phyloP scores from a whole-genome alignment of 2,888 invertebrate species.

The Euclidia mi region DNA sequence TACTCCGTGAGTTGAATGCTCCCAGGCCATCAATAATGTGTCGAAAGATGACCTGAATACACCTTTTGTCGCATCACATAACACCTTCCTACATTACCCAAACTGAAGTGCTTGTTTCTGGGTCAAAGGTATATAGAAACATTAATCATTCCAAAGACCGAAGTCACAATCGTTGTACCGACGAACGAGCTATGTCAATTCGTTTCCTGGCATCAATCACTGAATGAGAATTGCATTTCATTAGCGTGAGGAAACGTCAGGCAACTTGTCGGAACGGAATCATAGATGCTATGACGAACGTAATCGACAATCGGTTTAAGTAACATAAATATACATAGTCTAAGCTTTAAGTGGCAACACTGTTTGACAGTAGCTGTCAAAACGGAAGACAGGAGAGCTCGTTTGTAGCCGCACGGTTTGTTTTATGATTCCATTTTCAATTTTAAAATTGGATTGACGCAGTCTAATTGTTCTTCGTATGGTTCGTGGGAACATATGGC shows the following conservation, averaged over 20 bases:
- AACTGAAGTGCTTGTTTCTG: not conserved
- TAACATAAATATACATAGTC: too few species aligned
- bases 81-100: not conserved
- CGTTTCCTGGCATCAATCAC: conserved; percentile 34
- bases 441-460: conserved; percentile 1
- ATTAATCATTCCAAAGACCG: conserved; percentile 21
- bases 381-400: not conserved
- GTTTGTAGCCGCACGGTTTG: not conserved
- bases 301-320: conserved; percentile 26
- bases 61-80: not conserved
- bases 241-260: conserved; percentile 24
- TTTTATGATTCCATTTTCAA: not conserved
- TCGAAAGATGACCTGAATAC: too few species aligned
- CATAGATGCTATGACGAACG: conserved; percentile 39
- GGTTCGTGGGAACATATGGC: too few species aligned
- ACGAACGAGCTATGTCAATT: conserved; percentile 20
- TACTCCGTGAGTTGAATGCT: too few species aligned
- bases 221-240: conserved; percentile 33
- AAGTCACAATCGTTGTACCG: conserved; percentile 7
- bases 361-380: conserved; percentile 27
- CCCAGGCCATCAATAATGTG: too few species aligned
- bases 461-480: too few species aligned
- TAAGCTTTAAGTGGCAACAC: conserved; percentile 25
- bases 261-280: conserved; percentile 19
- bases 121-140: conserved; percentile 7